These are phyloP conservation scores for Silurus lanzhouensis DNA, from an alignment of 2,797 vertebrate genomes.

Conservation along the genomic window DNA sequence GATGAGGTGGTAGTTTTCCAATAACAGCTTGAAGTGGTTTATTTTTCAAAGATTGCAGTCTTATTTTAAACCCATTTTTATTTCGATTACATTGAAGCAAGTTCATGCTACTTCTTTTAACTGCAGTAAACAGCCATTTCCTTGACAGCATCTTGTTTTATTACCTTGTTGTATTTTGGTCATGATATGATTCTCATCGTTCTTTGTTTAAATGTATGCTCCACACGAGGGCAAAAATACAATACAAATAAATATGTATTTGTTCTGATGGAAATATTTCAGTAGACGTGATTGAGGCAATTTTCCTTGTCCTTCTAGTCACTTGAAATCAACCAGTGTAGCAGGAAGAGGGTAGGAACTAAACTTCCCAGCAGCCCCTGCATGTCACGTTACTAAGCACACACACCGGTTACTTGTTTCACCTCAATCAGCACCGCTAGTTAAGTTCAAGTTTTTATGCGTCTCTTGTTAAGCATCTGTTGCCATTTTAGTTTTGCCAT, in stretches of 20 bases:
- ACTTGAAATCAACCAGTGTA: neutral
- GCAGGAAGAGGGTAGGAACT: too few relatives aligned
- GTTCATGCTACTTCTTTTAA: neutral
- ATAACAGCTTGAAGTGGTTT: neutral
- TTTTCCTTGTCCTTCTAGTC: neutral
- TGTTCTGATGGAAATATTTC: neutral
- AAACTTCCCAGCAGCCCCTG: too few relatives aligned
- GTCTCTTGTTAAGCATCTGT: too few relatives aligned
- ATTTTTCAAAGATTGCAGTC: neutral
- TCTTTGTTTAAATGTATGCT: neutral
- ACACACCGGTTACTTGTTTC: too few relatives aligned
- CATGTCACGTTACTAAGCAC: too few relatives aligned
- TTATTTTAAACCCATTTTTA: neutral
- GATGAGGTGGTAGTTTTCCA: neutral
- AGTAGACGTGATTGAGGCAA: neutral
- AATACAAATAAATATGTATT: neutral
- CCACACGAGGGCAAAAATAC: neutral
- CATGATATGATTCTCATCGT: neutral
- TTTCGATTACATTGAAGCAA: neutral
- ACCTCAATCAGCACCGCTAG: too few relatives aligned
- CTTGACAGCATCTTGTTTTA: constrained; percentile 10
- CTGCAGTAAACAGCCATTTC: neutral
- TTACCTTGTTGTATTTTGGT: neutral
- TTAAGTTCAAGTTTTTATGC: too few relatives aligned
- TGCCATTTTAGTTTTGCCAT: too few relatives aligned